Evolutionary conservation across 53 echinoderm and acorn worm species (phyloP).

Genomic region (Paracentrotus lividus): DNA sequence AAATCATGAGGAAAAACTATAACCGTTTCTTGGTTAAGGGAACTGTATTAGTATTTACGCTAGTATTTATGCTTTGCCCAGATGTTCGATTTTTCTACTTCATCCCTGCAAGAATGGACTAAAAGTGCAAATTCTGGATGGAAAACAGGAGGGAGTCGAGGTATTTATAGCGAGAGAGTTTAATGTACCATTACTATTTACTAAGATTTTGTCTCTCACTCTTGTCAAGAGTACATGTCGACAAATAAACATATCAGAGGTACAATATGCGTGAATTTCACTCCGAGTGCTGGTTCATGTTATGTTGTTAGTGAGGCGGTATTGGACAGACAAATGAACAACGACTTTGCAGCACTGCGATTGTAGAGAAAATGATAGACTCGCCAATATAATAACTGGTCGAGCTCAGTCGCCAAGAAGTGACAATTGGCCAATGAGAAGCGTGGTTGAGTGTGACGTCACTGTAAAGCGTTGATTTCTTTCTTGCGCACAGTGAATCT

Average conservation of each 20-base stretch:
- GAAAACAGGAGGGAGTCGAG: neutral
- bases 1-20: neutral
- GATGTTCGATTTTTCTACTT: neutral
- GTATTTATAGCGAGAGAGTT: conserved; percentile 5
- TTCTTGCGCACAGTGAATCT: neutral
- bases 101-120: neutral
- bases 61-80: neutral
- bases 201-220: neutral
- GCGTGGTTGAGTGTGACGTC: neutral
- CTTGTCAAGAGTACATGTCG: neutral
- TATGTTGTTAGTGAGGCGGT: neutral
- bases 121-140: conserved; percentile 17
- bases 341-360: neutral
- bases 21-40: neutral
- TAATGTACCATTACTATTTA: neutral
- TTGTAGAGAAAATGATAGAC: too few species aligned
- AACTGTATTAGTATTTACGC: neutral
- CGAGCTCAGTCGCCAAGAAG: neutral
- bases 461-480: neutral
- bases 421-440: conserved; percentile 36
- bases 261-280: neutral
- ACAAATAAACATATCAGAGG: conserved; percentile 24
- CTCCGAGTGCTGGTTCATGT: neutral
- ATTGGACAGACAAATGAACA: neutral
- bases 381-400: neutral